These are phyloP conservation scores for Drosophila suzukii DNA, from an alignment of 1,140 invertebrate genomes.

Conservation along the genomic window DNA sequence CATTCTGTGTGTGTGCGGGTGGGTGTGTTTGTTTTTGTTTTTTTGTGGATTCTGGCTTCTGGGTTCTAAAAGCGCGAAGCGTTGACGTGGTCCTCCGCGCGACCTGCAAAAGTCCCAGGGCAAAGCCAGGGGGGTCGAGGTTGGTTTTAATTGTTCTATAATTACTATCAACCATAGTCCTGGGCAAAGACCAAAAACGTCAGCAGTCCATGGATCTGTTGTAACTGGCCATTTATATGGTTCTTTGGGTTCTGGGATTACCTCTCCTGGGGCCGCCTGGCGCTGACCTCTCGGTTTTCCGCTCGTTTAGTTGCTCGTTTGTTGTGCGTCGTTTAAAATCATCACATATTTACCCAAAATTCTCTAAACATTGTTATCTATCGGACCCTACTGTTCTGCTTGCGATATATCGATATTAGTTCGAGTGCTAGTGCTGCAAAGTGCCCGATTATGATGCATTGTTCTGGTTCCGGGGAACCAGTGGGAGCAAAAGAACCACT, in stretches of 20 bases:
- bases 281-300: conserved; percentile 5
- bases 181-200: conserved; percentile 43
- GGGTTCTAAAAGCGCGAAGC: conserved; percentile 29
- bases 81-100: conserved; percentile 30
- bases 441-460: not conserved
- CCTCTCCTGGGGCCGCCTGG: conserved; percentile 22
- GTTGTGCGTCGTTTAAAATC: conserved; percentile 57
- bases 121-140: conserved; percentile 2
- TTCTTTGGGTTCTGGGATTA: not conserved
- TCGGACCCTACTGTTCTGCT: not conserved
- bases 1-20: conserved; percentile 87
- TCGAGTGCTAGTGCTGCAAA: conserved; percentile 1
- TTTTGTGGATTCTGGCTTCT: not conserved
- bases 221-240: not conserved
- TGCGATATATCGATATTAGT: conserved; percentile 1
- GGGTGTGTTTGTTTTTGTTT: not conserved
- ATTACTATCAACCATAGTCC: conserved; percentile 55
- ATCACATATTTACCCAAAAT: conserved; percentile 62
- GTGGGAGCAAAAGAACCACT: not conserved
- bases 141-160: conserved; percentile 48
- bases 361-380: conserved; percentile 31
- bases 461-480: not conserved
- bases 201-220: conserved; percentile 12
- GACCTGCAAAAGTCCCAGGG: conserved; percentile 18
- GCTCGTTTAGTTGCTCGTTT: conserved; percentile 29